Evolutionary conservation across 30 jellyfish, hydroid and myxozoan species (phyloP), one percentile per base, ranked within the genome.

Genomic region (Hydra vulgaris): DNA sequence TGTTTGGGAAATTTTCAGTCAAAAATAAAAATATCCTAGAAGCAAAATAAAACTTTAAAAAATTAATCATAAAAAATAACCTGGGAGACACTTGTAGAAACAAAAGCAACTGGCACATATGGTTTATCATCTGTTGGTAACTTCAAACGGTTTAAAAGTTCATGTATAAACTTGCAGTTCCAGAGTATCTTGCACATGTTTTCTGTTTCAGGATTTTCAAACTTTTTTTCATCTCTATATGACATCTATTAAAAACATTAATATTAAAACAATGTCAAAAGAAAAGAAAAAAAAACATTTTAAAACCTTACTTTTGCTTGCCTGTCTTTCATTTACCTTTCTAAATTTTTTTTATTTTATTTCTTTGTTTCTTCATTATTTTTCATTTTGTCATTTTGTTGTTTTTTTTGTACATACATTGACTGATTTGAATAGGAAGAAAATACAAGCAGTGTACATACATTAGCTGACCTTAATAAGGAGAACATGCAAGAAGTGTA

Each of bases 171-270:
- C 54, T 78, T 88, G 72, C 95, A 88, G 54, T 86, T 89, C 69
- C 83, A 52, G n/a, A 94, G 84, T 23, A 94, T 76, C 79, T 88
- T 88, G 67, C 86, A 87, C 75, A 88, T 55, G 54, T 84, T 81
- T 70, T 95, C 92, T 0, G 97, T 94, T 83, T 85, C 96, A 21
- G 99, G 97, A 74, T 89, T 94, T 78, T 94, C 99, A 81, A 88
- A 94, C 54, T 88, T 68, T 71, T 75, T 85, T 12, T 94, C 99
- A 20, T 96, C 97, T 73, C 88, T 27, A 22, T 80, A 66, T 8
- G 99, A 94, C 76, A 80, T 22, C 98, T 92, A 66, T 80, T n/a
- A 56, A 56, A 56, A n/a, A 56, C 17, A 56, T 15, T 15, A 18
- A 15, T 16, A 16, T 71, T 21, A 71, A 21, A 71, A 21, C 18